Percentiles rank a stretch among this genome's conserved stretches.
These are phyloP conservation scores for Montipora capricornis DNA, from an alignment of 64 coral and sea anemone genomes.

Conservation along the genomic window DNA sequence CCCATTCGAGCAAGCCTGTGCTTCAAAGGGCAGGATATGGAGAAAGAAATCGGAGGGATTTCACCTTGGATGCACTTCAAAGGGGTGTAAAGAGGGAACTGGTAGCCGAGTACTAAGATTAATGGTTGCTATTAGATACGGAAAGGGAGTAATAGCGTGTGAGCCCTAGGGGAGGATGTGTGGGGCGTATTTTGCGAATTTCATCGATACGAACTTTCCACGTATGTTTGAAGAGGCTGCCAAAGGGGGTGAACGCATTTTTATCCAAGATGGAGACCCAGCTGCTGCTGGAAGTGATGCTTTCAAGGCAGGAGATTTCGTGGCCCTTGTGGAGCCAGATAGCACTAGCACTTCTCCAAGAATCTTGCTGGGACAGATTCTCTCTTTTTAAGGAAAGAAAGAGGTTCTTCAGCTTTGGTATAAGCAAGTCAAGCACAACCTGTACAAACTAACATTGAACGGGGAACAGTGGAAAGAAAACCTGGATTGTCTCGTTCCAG, in stretches of 20 bases:
- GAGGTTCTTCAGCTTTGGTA: too few species aligned
- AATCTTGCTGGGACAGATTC: too few species aligned
- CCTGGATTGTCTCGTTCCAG: too few species aligned
- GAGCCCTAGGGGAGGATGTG: background rate
- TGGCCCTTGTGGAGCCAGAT: too few species aligned
- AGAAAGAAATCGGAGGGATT: constrained; percentile 23
- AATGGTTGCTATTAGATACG: background rate
- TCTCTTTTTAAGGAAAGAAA: too few species aligned
- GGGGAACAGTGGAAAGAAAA: too few species aligned
- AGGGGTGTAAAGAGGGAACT: background rate
- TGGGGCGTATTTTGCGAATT: background rate
- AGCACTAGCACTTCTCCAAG: too few species aligned
- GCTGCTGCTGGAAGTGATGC: too few species aligned
- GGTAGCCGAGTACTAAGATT: constrained; percentile 19
- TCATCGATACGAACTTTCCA: background rate
- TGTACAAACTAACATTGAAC: too few species aligned
- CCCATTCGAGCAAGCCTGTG: constrained; percentile 39
- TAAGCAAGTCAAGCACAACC: too few species aligned
- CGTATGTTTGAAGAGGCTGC: constrained; percentile 1
- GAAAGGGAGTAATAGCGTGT: constrained; percentile 18
- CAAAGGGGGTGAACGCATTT: background rate
- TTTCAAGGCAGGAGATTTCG: too few species aligned
- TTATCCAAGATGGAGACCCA: background rate
- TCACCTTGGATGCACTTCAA: constrained; percentile 27
- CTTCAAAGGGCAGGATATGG: background rate